Evolutionary conservation across 1,140 invertebrate species (phyloP), one percentile per base, ranked within the genome.

Genomic region (Choristoneura fumiferana): DNA sequence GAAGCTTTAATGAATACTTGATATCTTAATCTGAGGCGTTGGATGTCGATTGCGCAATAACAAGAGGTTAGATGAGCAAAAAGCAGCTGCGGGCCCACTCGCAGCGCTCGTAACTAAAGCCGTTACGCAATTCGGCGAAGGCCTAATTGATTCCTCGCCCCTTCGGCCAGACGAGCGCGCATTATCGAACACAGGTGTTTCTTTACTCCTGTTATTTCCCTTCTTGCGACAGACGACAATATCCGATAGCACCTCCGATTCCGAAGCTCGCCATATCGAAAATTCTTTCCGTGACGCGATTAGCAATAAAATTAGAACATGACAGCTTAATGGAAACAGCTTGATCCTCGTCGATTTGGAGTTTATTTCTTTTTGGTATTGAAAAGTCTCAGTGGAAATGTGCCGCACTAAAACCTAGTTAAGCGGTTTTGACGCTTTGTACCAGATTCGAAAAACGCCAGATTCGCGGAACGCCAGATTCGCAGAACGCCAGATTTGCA

Each of bases 111-210:
- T 88, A 88, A 88, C 81, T 80, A 80, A 75, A 83, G 71, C 69
- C 81, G 78, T 88, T 88, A 85, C 80, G 76, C 83, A 88, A 83
- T 84, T 88, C 78, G 74, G 81, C 67, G 76, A 80, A 73, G 73
- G 71, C 81, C 85, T 88, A 86, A 88, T 88, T 88, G 85, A 88
- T 86, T 88, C 81, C 77, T 86, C 82, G 81, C 81, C 82, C 85
- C 83, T 85, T 81, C 74, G 82, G 58, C 76, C 80, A 84, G 84
- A 86, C 81, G 78, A 81, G 78, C 74, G 80, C 78, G 79, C 80
- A 87, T 87, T 87, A 87, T 82, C 74, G 84, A 79, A 70, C 83
- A 78, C 85, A 86, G 85, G 85, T 88, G 81, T 79, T 67, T 57
- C 73, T 69, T 56, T 71, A 69, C 73, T 73, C 71, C 77, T 71